Base-by-base conservation (phyloP, 2,113 vertebrate genomes). In the Cephalopterus ornatus region DNA sequence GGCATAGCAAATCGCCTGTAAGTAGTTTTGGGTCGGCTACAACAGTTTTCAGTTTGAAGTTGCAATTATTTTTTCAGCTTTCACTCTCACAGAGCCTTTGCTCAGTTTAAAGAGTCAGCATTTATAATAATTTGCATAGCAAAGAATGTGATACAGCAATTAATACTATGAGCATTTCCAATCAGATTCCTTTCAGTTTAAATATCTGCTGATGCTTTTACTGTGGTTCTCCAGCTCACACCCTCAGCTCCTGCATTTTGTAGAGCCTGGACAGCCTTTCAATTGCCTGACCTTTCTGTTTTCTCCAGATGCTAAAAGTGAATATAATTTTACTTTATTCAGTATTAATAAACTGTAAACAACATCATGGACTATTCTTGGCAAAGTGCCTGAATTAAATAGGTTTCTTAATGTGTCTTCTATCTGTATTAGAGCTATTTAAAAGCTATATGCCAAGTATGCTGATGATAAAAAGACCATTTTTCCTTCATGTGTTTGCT, bases 291-390 rank as follows among this genome's bases (percentile, higher is more conserved):
- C 77, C 88, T 97, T 97, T 98, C n/a, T 93, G 68, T 91, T 85
- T 88, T 89, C 96, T 98, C 89, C 93, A 96, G 67, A 96, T 94
- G 80, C 73, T 95, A 94, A 97, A 98, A 97, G 39, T 92, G 87
- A 97, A 97, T 96, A 88, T 92, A 88, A 95, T 93, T 95, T 93
- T 74, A 89, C 88, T 97, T 91, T 96, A 95, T 97, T 97, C 93
- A 73, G 47, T 95, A 97, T 97, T 97, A 97, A 97, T 96, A 96
- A 96, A 92, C 70, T 73, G 78, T 93, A 97, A 98, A 97, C 95
- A 96, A 94, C 61, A 95, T 93, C 95, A 85, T 35, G 56, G 49
- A 46, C 91, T 79, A 62, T 88, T 97, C 94, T 96, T 93, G 93
- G 97, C 95, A 96, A 95, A 37, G 46, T 50, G 77, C 91, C 91